Base-by-base conservation (phyloP, 2,113 vertebrate species). In the Oreocharis arfaki region DNA sequence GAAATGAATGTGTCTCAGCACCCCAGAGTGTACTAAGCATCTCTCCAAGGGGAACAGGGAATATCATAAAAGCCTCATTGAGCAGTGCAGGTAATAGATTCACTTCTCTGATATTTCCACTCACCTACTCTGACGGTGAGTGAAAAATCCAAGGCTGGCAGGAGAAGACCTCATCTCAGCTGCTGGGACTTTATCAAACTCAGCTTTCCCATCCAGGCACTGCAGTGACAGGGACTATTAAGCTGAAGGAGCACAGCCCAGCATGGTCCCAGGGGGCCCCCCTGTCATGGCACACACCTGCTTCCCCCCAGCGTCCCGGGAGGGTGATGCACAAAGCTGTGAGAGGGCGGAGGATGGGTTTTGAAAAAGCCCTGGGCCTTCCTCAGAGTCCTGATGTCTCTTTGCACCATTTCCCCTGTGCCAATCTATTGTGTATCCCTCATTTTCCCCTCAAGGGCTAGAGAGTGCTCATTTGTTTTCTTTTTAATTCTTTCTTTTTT, bases 41-140 rank as follows among this genome's bases (percentile, higher is more conserved):
- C 37, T 71, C 67, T 89, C 67, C 4, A 13, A 76, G 33, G 73
- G 47, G 46, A 50, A 64, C n/a, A 53, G 35, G 8, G 46, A 41
- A 71, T 85, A 82, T 91, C 74, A 89, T 80, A 85, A 94, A 90
- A 96, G 57, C 83, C 41, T 95, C 70, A 89, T 87, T 95, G 92
- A 95, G 70, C 79, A 75, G 39, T 55, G 22, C 84, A 95, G 78
- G 91, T 95, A 93, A 91, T 87, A 92, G 83, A 91, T 95, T 92
- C 35, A 60, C 60, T 87, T 65, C 39, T 77, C 41, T 91, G 73
- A 28, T 85, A 91, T 90, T 93, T 96, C 63, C 44, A 47, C 52
- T 78, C n/a, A 50, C n/a, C 68, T 78, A 16, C 67, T 74, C 90
- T 75, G 46, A 60, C 11, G 30, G 17, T 0, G 4, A 76, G 74